Evolutionary conservation across 2,888 invertebrate genomes (phyloP), one percentile per base, ranked within the genome.

Genomic region (Amiota communis): DNA sequence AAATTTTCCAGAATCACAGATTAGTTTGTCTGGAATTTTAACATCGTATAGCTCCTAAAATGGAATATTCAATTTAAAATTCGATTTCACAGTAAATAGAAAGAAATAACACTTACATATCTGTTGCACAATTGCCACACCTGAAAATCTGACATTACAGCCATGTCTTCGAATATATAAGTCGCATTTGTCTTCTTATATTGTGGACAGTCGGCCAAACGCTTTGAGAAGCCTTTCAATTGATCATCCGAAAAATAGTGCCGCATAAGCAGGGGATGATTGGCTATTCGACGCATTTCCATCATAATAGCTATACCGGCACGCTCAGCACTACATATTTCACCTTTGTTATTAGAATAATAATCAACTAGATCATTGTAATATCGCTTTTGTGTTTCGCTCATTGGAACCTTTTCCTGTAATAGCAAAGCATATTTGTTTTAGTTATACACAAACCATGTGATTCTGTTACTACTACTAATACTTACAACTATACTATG

Each of bases 281-380:
- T 98, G 53, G 98, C 96, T 23, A 96, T 91, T 89, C 98, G 98
- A 2, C 98, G 92, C 90, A 99, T 93, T 88, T 97, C 96, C 94
- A 98, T 97, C 94, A 98, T 94, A 91, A 97, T 95, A 0, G 94
- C 92, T 87, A 94, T 92, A 68, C 94, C 94, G 74, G 92, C 93
- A 74, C 92, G 92, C 48, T 93, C 92, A 1, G 89, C 90, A 36
- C 91, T 92, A 1, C 92, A 91, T 63, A 93, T 92, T 80, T 91
- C 90, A 53, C 92, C 93, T 78, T 92, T 92, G 57, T 91, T 92
- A 79, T 92, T 92, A 10, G 93, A 91, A 87, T 94, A 94, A 11
- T 93, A 91, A 20, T 92, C 92, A 12, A 94, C 93, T n/a, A 97
- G 91, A 0, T 93, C 91, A 78, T 93, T 92, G 83, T 99, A 98